phyloP scores from a whole-genome alignment of 2,113 vertebrate genomes.

The Gadus chalcogrammus region DNA sequence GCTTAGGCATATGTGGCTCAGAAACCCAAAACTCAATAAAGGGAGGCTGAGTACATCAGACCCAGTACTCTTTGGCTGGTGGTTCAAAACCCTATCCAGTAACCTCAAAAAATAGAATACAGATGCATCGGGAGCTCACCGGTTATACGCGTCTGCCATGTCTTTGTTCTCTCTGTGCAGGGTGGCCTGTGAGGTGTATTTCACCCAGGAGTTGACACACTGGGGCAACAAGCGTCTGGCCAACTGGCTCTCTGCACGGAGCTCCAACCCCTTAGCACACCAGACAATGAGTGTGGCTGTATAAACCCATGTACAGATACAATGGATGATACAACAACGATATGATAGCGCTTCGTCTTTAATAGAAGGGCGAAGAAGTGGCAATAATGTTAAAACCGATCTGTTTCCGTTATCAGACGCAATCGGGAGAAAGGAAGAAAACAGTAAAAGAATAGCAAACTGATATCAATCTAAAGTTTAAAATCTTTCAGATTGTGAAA shows the following conservation, averaged over 20 bases:
- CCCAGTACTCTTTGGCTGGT: too few relatives aligned
- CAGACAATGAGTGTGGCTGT: not conserved
- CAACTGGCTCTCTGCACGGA: constrained; percentile 58
- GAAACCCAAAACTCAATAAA: too few relatives aligned
- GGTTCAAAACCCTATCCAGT: too few relatives aligned
- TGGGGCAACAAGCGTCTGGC: constrained; percentile 46
- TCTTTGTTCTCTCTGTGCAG: constrained; percentile 39
- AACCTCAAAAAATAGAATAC: not conserved
- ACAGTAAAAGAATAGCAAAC: not conserved
- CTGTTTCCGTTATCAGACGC: not conserved
- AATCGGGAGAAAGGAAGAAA: not conserved
- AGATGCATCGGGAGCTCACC: constrained; percentile 27
- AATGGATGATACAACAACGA: too few relatives aligned
- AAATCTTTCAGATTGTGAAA: not conserved
- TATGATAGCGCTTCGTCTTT: too few relatives aligned
- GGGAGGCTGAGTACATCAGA: not conserved
- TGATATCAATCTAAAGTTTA: not conserved
- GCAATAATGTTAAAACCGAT: too few relatives aligned
- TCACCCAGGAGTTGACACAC: constrained; percentile 68
- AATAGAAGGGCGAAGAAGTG: too few relatives aligned
- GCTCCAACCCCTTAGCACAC: constrained; percentile 53
- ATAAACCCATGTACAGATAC: too few relatives aligned
- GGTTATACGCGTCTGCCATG: constrained; percentile 54
- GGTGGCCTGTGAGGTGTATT: constrained; percentile 53
- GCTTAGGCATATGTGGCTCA: too few relatives aligned